phyloP scores from a whole-genome alignment of 1,140 invertebrate species.

The Bemisia tabaci region DNA sequence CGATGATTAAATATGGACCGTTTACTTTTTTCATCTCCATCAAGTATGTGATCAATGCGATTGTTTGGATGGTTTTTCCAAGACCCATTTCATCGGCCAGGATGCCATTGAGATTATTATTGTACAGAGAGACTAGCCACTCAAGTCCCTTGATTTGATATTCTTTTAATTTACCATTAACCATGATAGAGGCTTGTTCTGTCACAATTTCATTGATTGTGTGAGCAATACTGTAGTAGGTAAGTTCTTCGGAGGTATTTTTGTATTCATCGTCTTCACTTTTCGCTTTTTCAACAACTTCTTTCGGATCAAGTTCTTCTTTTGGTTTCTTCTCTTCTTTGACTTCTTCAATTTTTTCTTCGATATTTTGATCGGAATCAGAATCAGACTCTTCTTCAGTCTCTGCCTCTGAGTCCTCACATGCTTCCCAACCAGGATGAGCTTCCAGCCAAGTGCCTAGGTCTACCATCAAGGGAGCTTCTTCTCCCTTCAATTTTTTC shows the following conservation, averaged over 20 bases:
- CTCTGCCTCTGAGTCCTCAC: conserved; percentile 49
- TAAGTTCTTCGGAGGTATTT: conserved; percentile 60
- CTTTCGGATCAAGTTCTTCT: no score
- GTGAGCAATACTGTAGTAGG: conserved; percentile 83
- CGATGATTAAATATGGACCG: conserved; percentile 94
- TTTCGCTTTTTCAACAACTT: conserved; percentile 65
- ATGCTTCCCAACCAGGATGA: conserved; percentile 79
- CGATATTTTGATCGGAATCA: no score
- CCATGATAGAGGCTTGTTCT: conserved; percentile 82
- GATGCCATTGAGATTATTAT: conserved; percentile 93
- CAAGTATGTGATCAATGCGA: conserved; percentile 95
- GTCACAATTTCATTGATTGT: conserved; percentile 82
- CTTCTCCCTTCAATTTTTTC: conserved; percentile 56
- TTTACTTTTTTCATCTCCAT: conserved; percentile 97
- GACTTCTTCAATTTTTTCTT: conserved; percentile 37
- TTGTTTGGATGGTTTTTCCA: conserved; percentile 98
- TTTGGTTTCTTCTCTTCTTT: conserved; percentile 39
- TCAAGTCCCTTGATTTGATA: conserved; percentile 84
- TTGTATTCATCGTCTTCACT: conserved; percentile 89
- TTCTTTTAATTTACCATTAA: conserved; percentile 86
- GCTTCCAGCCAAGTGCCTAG: conserved; percentile 65
- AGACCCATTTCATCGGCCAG: conserved; percentile 99
- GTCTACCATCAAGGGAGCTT: conserved; percentile 78
- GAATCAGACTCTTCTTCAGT: conserved; percentile 29
- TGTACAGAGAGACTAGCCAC: conserved; percentile 84